Evolutionary conservation across 2,888 invertebrate genomes (phyloP), one percentile per base, ranked within the genome.

Genomic region (Cryptus armator): DNA sequence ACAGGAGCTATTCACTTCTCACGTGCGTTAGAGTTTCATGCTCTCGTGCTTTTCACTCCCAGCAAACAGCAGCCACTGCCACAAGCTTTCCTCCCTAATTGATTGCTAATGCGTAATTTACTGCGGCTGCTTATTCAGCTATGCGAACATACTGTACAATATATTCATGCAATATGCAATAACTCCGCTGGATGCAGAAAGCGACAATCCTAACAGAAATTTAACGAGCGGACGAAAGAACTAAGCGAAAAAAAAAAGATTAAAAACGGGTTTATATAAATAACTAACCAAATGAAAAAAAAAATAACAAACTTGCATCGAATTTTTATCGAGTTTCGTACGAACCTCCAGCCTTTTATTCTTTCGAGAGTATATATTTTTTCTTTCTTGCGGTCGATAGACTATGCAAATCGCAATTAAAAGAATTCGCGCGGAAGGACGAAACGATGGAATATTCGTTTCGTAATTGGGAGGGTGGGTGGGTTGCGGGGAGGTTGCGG

Each of bases 61-160:
- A 46, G 62, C 62, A 74, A 53, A 51, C 79, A 66, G 53, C 67
- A 53, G 66, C 37, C 19, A 24, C 62, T 29, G 29, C 68, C 46
- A 51, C 62, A 77, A 68, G 78, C 82, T 86, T 87, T 87, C 71
- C 85, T 79, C 64, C 77, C 81, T 87, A 87, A 87, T 87, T 87
- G 87, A 87, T 87, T 85, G 83, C 87, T 85, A 87, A 86, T 87
- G 81, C 70, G 81, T 74, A 79, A 83, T 85, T 83, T 75, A 84
- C 83, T 43, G 56, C 66, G 59, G 43, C 72, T 46, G 66, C 66
- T 64, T 64, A 19, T 19, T 43, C 66, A 4, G 10, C 32, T 51
- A 67, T 37, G 44, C 32, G 64, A 71, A 32, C 68, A 64, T 78
- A 56, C 68, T 37, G 66, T 4, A 24, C 64, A 51, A 59, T 32